These are phyloP conservation scores for Aptenodytes patagonicus DNA, from an alignment of 2,113 vertebrate species.

Conservation along the genomic window DNA sequence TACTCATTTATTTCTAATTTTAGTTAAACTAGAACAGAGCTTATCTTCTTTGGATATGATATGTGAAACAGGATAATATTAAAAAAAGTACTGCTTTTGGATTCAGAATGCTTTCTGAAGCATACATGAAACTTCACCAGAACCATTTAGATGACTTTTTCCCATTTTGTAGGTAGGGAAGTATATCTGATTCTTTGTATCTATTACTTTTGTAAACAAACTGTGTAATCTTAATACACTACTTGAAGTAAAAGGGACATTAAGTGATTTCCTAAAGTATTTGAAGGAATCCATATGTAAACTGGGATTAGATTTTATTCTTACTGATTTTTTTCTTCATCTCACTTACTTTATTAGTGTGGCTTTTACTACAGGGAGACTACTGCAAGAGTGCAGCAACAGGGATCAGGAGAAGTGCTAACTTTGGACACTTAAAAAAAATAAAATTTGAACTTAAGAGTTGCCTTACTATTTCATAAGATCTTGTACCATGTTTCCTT, in stretches of 20 bases:
- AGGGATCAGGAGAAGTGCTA: not conserved
- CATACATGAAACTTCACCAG: not conserved
- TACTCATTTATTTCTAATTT: not conserved
- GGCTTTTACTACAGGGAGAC: not conserved
- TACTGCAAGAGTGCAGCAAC: not conserved
- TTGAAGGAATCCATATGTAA: not conserved
- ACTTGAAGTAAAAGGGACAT: not conserved
- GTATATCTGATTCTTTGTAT: not conserved
- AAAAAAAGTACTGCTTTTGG: not conserved
- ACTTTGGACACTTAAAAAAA: not conserved
- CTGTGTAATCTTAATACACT: not conserved
- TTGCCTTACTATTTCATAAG: not conserved
- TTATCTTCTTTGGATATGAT: not conserved
- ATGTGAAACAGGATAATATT: not conserved
- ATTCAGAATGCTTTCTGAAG: not conserved
- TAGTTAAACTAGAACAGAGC: not conserved
- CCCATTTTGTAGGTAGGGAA: not conserved
- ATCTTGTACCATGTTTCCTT: not conserved
- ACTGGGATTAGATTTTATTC: not conserved
- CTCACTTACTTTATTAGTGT: not conserved
- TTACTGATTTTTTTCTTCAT: not conserved
- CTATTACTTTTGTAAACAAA: not conserved
- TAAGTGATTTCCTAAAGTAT: not conserved
- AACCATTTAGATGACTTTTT: not conserved
- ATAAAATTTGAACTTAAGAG: not conserved